Percentiles rank a stretch among this genome's conserved stretches.
Evolutionary conservation across 2,797 vertebrate species (phyloP).

Genomic region (Eulemur rubriventer): DNA sequence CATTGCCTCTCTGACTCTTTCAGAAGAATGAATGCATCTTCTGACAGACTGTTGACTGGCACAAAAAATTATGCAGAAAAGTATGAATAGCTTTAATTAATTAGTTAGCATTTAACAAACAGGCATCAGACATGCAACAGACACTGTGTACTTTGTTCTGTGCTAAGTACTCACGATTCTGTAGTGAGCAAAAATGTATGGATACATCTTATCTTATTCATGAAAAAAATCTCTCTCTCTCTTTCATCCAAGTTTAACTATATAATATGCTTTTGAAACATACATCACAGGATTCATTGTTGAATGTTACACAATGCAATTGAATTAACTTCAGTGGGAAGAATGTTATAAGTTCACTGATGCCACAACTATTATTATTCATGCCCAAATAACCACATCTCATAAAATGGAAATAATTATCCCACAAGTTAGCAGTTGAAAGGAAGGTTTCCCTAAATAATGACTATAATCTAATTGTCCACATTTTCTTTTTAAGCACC

Average conservation of each 20-base stretch:
- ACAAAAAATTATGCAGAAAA: neutral
- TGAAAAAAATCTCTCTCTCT: neutral
- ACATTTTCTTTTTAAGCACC: neutral
- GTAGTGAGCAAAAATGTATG: neutral
- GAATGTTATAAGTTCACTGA: neutral
- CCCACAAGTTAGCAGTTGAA: neutral
- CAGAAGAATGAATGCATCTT: neutral
- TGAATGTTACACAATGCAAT: neutral
- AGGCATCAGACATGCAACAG: too few species aligned
- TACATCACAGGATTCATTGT: too few species aligned
- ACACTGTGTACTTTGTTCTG: neutral
- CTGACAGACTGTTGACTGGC: neutral
- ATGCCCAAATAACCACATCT: neutral
- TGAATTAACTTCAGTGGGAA: neutral
- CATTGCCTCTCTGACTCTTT: neutral
- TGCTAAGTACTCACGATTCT: neutral
- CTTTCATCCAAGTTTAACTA: neutral
- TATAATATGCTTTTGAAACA: neutral
- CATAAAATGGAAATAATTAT: neutral
- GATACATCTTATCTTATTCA: neutral
- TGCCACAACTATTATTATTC: neutral
- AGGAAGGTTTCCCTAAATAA: neutral
- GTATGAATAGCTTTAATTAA: neutral
- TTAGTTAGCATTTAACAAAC: neutral
- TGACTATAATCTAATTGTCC: neutral